These are phyloP conservation scores for Monopterus albus DNA, from an alignment of 2,113 vertebrate species.

Conservation along the genomic window DNA sequence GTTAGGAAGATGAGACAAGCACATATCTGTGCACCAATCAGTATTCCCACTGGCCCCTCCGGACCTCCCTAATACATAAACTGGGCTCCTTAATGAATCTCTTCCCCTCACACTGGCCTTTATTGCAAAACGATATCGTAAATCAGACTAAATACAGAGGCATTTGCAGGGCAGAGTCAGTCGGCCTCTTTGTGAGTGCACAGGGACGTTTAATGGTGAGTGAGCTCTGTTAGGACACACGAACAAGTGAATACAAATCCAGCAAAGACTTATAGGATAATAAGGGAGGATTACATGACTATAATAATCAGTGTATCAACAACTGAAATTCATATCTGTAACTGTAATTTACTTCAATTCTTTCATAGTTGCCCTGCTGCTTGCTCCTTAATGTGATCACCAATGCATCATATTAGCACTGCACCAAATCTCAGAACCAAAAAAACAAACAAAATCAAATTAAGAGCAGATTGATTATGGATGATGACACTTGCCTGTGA, in stretches of 20 bases:
- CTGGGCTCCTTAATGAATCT: slow-evolving; percentile 76
- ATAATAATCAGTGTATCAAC: slow-evolving; percentile 12
- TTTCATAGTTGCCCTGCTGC: background rate
- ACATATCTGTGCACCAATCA: slow-evolving; percentile 76
- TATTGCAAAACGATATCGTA: slow-evolving; percentile 75
- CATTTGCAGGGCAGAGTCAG: slow-evolving; percentile 49
- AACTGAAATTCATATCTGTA: too few species aligned
- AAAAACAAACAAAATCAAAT: slow-evolving; percentile 26
- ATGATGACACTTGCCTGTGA: slow-evolving; percentile 25
- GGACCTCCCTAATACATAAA: slow-evolving; percentile 76
- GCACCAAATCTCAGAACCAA: slow-evolving; percentile 26
- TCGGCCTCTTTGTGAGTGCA: slow-evolving; percentile 51
- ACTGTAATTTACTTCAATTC: slow-evolving; percentile 11
- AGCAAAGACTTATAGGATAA: slow-evolving; percentile 20
- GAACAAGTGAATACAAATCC: slow-evolving; percentile 47
- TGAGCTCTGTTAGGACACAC: slow-evolving; percentile 36
- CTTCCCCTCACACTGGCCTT: slow-evolving; percentile 72
- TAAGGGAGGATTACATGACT: background rate
- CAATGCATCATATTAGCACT: background rate
- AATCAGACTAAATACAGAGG: slow-evolving; percentile 78
- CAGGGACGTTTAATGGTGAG: slow-evolving; percentile 55
- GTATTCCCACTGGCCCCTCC: slow-evolving; percentile 73
- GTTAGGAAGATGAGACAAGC: slow-evolving; percentile 66
- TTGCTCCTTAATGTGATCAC: background rate
- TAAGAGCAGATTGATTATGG: slow-evolving; percentile 43